A percentile compares a stretch with the other conserved stretches of the same genome.
phyloP scores from a whole-genome alignment of 2,113 vertebrate genomes.

The Dunckerocampus dactyliophorus region DNA sequence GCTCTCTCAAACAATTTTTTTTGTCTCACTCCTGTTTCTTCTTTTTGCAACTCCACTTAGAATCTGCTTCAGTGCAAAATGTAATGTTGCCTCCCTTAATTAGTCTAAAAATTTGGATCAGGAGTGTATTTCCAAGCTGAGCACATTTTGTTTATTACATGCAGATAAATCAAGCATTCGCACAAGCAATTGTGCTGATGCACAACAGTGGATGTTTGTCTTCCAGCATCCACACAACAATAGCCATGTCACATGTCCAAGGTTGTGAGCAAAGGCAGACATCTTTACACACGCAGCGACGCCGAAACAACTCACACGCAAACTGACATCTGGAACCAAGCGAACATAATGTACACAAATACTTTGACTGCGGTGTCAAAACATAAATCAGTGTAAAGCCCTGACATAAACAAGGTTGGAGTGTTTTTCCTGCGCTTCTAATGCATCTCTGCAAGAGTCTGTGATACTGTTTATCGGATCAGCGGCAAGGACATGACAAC shows the following conservation, averaged over 20 bases:
- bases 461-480: conserved; percentile 43
- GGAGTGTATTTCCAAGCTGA: too few relatives aligned
- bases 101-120: too few relatives aligned
- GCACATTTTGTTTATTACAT: too few relatives aligned
- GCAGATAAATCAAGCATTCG: background rate
- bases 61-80: too few relatives aligned
- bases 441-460: conserved; percentile 19
- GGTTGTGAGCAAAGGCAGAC: conserved; percentile 26
- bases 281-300: conserved; percentile 4
- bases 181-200: background rate
- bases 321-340: conserved; percentile 37
- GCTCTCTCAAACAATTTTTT: too few relatives aligned
- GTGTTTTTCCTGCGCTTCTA: conserved; percentile 3
- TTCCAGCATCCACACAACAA: background rate
- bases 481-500: conserved; percentile 33
- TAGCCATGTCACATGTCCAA: conserved; percentile 4
- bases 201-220: background rate
- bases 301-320: conserved; percentile 18
- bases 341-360: conserved; percentile 21
- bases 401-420: conserved; percentile 8
- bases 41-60: too few relatives aligned
- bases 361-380: conserved; percentile 9
- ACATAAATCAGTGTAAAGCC: conserved; percentile 9
- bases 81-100: too few relatives aligned
- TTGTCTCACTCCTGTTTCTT: too few relatives aligned